Conservation (phyloP, 2,888 invertebrate genomes). For the Pristionchus mayeri region DNA sequence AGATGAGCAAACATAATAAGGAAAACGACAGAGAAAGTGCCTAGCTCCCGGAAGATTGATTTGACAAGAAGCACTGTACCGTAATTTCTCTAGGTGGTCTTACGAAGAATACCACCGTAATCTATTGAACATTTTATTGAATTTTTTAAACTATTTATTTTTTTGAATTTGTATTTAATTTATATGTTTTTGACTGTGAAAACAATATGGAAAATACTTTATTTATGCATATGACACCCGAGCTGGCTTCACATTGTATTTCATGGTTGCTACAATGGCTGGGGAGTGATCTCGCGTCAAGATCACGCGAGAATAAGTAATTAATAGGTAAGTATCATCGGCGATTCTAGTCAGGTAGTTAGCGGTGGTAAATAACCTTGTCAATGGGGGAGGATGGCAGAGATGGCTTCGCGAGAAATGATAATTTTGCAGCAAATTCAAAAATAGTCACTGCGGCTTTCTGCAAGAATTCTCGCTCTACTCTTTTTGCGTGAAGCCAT, state of each 20-base stretch:
- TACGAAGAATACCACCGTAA: not conserved
- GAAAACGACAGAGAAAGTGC: not conserved
- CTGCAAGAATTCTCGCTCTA: no score
- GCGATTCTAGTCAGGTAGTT: constrained; percentile 10
- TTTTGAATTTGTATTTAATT: not conserved
- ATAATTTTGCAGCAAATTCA: no score
- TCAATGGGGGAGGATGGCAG: not conserved
- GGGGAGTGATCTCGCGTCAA: not conserved
- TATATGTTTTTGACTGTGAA: not conserved
- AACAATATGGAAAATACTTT: not conserved
- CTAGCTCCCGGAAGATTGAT: not conserved
- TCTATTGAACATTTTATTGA: not conserved
- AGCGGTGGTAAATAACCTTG: not conserved
- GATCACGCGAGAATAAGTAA: not conserved
- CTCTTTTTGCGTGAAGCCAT: no score
- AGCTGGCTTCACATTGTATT: constrained; percentile 15
- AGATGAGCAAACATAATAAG: not conserved
- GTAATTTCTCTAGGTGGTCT: not conserved
- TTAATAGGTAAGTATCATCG: constrained; percentile 16
- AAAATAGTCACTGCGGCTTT: no score
- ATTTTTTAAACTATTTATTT: not conserved
- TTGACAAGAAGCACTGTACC: not conserved
- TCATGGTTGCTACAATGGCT: constrained; percentile 27
- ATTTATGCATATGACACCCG: constrained; percentile 24
- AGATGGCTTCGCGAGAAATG: no score